phyloP scores from a whole-genome alignment of 2,113 vertebrate species.

The Eira barbara region DNA sequence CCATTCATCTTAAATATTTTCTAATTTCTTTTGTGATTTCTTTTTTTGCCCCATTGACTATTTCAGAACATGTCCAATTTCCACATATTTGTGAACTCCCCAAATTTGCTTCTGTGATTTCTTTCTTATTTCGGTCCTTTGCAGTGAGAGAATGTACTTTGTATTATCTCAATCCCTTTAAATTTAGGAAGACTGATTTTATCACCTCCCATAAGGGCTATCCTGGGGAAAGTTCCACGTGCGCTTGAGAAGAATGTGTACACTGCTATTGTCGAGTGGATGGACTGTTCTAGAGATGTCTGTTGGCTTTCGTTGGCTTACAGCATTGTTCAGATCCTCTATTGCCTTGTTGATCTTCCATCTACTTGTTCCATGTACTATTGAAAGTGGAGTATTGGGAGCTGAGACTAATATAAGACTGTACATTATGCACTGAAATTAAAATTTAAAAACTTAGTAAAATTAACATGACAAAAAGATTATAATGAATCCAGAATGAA shows the following conservation, averaged over 20 bases:
- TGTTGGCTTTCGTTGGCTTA: neutral
- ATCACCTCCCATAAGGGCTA: neutral
- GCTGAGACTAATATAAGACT: neutral
- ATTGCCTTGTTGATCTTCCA: neutral
- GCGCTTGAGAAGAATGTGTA: neutral
- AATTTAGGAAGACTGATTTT: neutral
- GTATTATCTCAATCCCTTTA: neutral
- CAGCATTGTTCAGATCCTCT: neutral
- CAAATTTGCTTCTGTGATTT: neutral
- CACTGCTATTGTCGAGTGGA: neutral
- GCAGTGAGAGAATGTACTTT: neutral
- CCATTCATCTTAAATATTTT: neutral
- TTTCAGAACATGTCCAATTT: neutral
- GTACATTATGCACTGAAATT: neutral
- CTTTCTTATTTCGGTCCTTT: neutral
- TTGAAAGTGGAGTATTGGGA: neutral
- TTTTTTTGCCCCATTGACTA: neutral
- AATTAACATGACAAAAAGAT: neutral
- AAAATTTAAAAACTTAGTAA: neutral
- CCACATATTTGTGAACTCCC: neutral
- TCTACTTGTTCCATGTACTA: neutral
- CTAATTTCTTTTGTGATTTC: neutral
- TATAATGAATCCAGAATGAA: slow-evolving; percentile 65
- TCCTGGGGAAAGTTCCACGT: neutral
- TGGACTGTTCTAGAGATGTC: neutral